Conservation (phyloP, 2,113 vertebrate species). For the Embiotoca jacksoni region DNA sequence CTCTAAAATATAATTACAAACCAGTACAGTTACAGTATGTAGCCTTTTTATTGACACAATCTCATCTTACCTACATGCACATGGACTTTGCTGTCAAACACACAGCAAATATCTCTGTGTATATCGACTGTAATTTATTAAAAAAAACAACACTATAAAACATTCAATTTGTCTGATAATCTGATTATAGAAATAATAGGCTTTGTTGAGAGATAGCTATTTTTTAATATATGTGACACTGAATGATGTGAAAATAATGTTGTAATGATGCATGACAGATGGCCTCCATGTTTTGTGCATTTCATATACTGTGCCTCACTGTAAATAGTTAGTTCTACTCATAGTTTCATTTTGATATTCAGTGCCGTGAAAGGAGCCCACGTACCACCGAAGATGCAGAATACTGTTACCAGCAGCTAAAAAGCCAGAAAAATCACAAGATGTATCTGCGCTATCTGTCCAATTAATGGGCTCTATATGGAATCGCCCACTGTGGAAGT, state of each 20-base stretch:
- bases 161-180: constrained; percentile 32
- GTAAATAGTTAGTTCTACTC: constrained; percentile 41
- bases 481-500: constrained; percentile 51
- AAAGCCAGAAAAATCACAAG: constrained; percentile 53
- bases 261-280: constrained; percentile 67
- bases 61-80: constrained; percentile 42
- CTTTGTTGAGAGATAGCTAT: constrained; percentile 45
- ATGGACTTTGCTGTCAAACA: constrained; percentile 40
- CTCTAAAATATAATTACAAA: constrained; percentile 43
- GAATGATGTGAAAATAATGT: constrained; percentile 44
- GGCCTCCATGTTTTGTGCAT: constrained; percentile 67
- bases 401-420: constrained; percentile 60
- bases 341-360: constrained; percentile 57
- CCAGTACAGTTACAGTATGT: constrained; percentile 59
- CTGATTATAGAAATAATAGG: constrained; percentile 38
- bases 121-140: constrained; percentile 27
- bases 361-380: constrained; percentile 38
- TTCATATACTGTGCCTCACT: constrained; percentile 63
- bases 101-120: constrained; percentile 33
- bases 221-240: constrained; percentile 41
- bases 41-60: constrained; percentile 55
- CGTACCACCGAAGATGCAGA: constrained; percentile 19
- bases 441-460: constrained; percentile 64
- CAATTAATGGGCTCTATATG: constrained; percentile 63
- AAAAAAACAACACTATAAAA: constrained; percentile 11